Percentiles rank a stretch among this genome's conserved stretches.
These are phyloP conservation scores for western clawed frog (Xenopus tropicalis) DNA, from an alignment of 2,113 vertebrate genomes.

Conservation along the genomic window DNA sequence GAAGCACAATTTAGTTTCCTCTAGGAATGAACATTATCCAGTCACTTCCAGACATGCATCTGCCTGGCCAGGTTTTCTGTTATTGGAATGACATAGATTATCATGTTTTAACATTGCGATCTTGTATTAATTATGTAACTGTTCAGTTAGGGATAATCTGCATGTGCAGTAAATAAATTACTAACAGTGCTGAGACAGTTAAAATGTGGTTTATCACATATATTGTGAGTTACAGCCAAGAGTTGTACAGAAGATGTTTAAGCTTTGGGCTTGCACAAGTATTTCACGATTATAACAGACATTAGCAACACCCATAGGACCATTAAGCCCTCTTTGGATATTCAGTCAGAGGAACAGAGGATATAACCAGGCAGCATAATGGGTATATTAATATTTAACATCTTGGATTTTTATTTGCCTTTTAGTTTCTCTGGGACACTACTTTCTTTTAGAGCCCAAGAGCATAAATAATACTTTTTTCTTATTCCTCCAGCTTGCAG, in stretches of 20 bases:
- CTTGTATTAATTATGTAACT: too few relatives aligned
- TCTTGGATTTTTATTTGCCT: conserved; percentile 56
- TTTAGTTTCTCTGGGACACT: conserved; percentile 55
- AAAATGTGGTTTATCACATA: too few relatives aligned
- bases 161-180: too few relatives aligned
- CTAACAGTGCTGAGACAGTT: too few relatives aligned
- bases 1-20: too few relatives aligned
- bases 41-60: too few relatives aligned
- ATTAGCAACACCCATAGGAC: conserved; percentile 49
- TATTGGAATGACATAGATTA: too few relatives aligned
- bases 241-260: neutral
- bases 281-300: conserved; percentile 9
- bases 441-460: conserved; percentile 37
- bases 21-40: too few relatives aligned
- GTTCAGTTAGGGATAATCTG: too few relatives aligned
- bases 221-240: too few relatives aligned
- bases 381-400: conserved; percentile 74
- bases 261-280: neutral
- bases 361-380: conserved; percentile 68
- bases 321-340: conserved; percentile 53
- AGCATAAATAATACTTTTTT: conserved; percentile 29
- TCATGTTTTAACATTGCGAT: too few relatives aligned
- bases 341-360: conserved; percentile 63
- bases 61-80: too few relatives aligned
- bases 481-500: neutral